Conservation (phyloP, 2,113 vertebrate species). For the Symphodus melops region DNA sequence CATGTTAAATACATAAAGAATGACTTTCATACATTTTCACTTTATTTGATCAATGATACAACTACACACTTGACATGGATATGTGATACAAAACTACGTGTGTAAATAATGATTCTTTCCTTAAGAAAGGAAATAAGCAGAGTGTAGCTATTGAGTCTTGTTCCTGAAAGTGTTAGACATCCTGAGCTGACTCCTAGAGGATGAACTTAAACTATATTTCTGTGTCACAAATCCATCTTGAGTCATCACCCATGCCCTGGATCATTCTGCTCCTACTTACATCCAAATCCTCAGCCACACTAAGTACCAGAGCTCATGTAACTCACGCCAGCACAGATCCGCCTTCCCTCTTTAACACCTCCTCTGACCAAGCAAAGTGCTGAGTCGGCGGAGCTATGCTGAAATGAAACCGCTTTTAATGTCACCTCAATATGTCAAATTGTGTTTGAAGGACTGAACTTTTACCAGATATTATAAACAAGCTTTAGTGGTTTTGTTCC, state of each 20-base stretch:
- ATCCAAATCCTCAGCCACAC: slow-evolving; percentile 64
- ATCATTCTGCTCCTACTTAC: slow-evolving; percentile 68
- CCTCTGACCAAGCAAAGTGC: slow-evolving; percentile 41
- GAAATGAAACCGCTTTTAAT: slow-evolving; percentile 59
- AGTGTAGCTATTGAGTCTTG: no score
- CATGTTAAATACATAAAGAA: no score
- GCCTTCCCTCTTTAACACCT: slow-evolving; percentile 74
- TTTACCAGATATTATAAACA: slow-evolving; percentile 2
- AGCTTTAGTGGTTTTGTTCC: background rate
- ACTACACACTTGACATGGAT: no score
- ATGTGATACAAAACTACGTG: no score
- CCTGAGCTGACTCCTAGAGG: slow-evolving; percentile 18
- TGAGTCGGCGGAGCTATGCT: slow-evolving; percentile 48
- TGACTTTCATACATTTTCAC: no score
- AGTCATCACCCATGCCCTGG: slow-evolving; percentile 54
- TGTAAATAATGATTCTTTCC: no score
- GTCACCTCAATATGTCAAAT: slow-evolving; percentile 48
- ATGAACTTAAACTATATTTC: slow-evolving; percentile 46
- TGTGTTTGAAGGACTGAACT: background rate
- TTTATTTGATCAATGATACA: no score
- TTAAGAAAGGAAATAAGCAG: no score
- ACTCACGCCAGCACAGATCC: slow-evolving; percentile 66
- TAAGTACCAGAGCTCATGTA: slow-evolving; percentile 72
- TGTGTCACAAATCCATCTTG: slow-evolving; percentile 57
- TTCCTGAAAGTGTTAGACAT: background rate